These are phyloP conservation scores for Natrix natrix DNA, from an alignment of 2,797 vertebrate species.

Conservation along the genomic window DNA sequence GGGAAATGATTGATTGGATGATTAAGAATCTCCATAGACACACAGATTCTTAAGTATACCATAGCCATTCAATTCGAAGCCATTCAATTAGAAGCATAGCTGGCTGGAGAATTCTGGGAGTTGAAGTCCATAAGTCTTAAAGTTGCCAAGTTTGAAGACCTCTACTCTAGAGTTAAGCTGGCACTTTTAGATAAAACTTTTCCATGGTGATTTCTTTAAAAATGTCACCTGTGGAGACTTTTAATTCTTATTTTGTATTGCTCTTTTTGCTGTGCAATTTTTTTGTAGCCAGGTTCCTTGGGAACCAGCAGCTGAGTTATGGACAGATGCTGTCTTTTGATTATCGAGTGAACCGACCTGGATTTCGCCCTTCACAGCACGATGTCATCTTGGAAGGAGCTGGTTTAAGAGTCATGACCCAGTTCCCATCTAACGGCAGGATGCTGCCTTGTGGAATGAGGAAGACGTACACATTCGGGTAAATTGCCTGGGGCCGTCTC, in stretches of 20 bases:
- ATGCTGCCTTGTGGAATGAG: slow-evolving; percentile 83
- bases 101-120: too few species aligned
- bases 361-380: slow-evolving; percentile 74
- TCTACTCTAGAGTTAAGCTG: background rate
- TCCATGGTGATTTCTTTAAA: slow-evolving; percentile 11
- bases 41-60: background rate
- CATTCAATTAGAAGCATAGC: too few species aligned
- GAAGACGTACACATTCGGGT: slow-evolving; percentile 86
- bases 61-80: background rate
- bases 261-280: background rate
- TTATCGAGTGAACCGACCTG: slow-evolving; percentile 85
- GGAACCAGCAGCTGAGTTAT: slow-evolving; percentile 89
- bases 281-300: slow-evolving; percentile 79
- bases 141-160: too few species aligned
- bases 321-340: slow-evolving; percentile 85
- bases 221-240: background rate
- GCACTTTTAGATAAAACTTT: fast-evolving
- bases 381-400: slow-evolving; percentile 87
- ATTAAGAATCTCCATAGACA: too few species aligned
- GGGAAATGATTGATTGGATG: too few species aligned
- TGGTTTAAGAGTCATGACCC: slow-evolving; percentile 76
- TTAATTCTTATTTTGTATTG: background rate
- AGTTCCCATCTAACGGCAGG: slow-evolving; percentile 78
- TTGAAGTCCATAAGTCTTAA: too few species aligned
- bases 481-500: background rate